A percentile compares a stretch with the other conserved stretches of the same genome.
These are phyloP conservation scores for Apocheima hispidaria DNA, from an alignment of 2,888 invertebrate species.

Conservation along the genomic window DNA sequence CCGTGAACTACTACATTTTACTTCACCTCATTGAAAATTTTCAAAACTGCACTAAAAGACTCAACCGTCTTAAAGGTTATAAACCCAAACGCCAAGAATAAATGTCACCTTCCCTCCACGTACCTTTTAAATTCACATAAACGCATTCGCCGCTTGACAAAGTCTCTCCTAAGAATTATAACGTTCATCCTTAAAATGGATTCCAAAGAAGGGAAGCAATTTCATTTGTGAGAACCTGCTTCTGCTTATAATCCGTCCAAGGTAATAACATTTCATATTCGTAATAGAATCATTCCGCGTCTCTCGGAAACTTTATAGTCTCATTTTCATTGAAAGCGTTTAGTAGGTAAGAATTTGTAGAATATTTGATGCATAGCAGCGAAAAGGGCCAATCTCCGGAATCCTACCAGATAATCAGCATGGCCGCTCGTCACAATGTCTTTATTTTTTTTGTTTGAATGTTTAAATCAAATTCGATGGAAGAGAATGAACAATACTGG, in stretches of 20 bases:
- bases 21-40: constrained; percentile 13
- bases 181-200: constrained; percentile 84
- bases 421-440: constrained; percentile 55
- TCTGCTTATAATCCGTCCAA: constrained; percentile 85
- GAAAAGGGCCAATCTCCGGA: constrained; percentile 76
- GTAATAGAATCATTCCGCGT: constrained; percentile 85
- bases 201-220: constrained; percentile 85
- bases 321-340: constrained; percentile 85
- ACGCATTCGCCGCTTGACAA: constrained; percentile 65
- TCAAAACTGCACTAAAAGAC: constrained; percentile 27
- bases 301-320: constrained; percentile 85
- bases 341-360: constrained; percentile 84
- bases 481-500: no score
- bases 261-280: constrained; percentile 86
- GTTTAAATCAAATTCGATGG: not conserved
- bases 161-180: constrained; percentile 83
- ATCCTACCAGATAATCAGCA: constrained; percentile 65
- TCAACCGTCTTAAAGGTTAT: constrained; percentile 30
- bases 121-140: constrained; percentile 42
- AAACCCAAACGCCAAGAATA: constrained; percentile 33
- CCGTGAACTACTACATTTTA: not conserved
- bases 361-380: constrained; percentile 80
- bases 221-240: constrained; percentile 85
- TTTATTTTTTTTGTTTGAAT: constrained; percentile 55
- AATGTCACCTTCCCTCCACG: constrained; percentile 35